Base-by-base conservation (phyloP, 2,113 vertebrate species). In the Cyphomyrus plagiostoma region DNA sequence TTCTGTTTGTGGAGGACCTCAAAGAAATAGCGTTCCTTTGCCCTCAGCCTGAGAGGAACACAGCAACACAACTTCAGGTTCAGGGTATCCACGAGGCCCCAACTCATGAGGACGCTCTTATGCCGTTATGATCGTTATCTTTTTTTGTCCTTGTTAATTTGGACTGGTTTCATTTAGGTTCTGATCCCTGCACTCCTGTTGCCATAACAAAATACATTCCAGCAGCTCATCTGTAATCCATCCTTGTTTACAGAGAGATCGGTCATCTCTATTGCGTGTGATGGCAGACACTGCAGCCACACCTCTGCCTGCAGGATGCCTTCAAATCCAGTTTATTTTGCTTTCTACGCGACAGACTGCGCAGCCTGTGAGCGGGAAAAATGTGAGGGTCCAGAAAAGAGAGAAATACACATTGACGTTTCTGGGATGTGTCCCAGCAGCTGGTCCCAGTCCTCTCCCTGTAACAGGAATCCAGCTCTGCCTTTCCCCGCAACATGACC, bases 1-100 rank as follows among this genome's bases (percentile, higher is more conserved):
- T 98, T 94, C 92, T 99, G 98, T 91, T 99, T 98, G 95, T 98
- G 97, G 49, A 99, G 93, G 80, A 99, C 93, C 94, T 99, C 98
- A 88, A 99, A 99, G 91, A 97, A 99, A 93, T 99, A 99, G 93
- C 92, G 97, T 90, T 52, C 94, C 86, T 94, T 89, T 1, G 96
- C 91, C 50, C 93, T 96, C 89, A 99, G 92, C 92, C 98, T 99
- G 94, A 42, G 13, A 42, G 74, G 17, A 80, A 80, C 3, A 49
- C 10, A 17, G 46, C 4, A 52, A 35, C 11, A 86, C 3, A 23
- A 56, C 26, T 26, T 23, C 49, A 0, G 46, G n/a, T 1, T 53
- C n/a, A 52, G 48, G 15, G 49, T 39, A 84, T 84, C 19, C 21
- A 48, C 3, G 35, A n/a, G 42, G 45, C 45, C 80, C n/a, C 17